Conservation (phyloP, 2,888 invertebrate species). For the Pheosia gnoma region DNA sequence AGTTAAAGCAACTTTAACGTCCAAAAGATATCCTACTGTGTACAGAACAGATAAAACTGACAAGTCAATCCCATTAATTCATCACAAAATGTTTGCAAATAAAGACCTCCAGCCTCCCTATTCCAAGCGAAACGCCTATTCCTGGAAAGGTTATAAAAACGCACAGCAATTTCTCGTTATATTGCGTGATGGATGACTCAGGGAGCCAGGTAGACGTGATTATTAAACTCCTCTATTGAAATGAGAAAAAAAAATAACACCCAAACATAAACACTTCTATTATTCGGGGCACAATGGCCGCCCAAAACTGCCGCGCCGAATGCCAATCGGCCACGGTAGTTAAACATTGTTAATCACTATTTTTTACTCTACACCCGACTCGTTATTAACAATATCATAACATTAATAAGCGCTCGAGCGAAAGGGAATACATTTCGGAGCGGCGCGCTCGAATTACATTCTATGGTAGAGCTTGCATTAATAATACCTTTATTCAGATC, state of each 20-base stretch:
- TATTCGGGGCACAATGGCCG: conserved; percentile 71
- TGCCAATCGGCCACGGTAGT: conserved; percentile 79
- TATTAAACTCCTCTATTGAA: conserved; percentile 53
- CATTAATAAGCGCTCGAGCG: conserved; percentile 77
- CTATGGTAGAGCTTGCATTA: conserved; percentile 60
- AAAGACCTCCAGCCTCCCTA: conserved; percentile 64
- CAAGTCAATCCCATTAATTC: conserved; percentile 53
- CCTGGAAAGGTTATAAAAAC: conserved; percentile 63
- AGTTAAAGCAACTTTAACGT: neutral
- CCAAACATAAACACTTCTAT: conserved; percentile 80
- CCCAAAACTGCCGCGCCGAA: conserved; percentile 71
- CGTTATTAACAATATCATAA: conserved; percentile 78
- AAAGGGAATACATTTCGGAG: conserved; percentile 67
- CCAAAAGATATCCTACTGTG: conserved; percentile 18
- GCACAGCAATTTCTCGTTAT: conserved; percentile 74
- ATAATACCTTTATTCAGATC: conserved; percentile 66
- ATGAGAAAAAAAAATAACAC: conserved; percentile 55
- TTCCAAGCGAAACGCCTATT: conserved; percentile 51
- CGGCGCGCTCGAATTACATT: conserved; percentile 57
- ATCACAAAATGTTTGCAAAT: conserved; percentile 75
- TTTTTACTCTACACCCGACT: conserved; percentile 67
- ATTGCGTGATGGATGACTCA: conserved; percentile 73
- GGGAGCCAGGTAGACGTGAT: conserved; percentile 71
- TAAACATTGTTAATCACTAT: conserved; percentile 79
- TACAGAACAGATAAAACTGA: conserved; percentile 14